Percentiles rank a stretch among this genome's conserved stretches.
These are phyloP conservation scores for Yponomeuta cagnagella DNA, from an alignment of 2,888 invertebrate species.

Conservation along the genomic window DNA sequence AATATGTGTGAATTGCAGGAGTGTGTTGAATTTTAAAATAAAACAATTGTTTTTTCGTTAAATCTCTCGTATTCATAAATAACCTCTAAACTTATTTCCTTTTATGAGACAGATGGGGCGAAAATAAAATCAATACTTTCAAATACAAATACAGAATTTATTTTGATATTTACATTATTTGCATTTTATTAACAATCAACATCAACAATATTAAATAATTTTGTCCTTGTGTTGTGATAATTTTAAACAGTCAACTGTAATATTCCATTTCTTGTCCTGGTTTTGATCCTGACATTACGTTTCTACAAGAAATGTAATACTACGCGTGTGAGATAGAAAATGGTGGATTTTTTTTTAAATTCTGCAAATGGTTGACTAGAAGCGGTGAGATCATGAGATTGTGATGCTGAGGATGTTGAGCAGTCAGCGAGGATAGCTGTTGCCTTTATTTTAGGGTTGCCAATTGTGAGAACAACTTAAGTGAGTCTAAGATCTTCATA, in stretches of 20 bases:
- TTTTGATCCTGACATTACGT: slow-evolving; percentile 23
- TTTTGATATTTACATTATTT: slow-evolving; percentile 84
- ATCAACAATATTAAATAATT: slow-evolving; percentile 83
- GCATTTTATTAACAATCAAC: slow-evolving; percentile 87
- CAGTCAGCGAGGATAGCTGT: slow-evolving; percentile 70
- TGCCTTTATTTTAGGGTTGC: slow-evolving; percentile 58
- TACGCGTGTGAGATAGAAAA: slow-evolving; percentile 38
- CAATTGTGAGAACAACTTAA: slow-evolving; percentile 25
- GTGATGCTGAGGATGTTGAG: slow-evolving; percentile 55
- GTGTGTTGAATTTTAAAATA: background rate
- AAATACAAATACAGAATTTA: slow-evolving; percentile 84
- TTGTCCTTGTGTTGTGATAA: slow-evolving; percentile 72
- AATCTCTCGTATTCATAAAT: background rate
- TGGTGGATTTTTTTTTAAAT: slow-evolving; percentile 32
- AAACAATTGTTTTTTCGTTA: background rate
- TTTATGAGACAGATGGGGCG: background rate
- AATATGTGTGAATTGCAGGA: background rate
- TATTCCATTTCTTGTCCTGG: slow-evolving; percentile 46
- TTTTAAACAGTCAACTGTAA: slow-evolving; percentile 60
- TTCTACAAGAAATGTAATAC: slow-evolving; percentile 46
- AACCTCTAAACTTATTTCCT: background rate
- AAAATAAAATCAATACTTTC: slow-evolving; percentile 37
- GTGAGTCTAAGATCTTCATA: background rate
- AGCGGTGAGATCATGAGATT: slow-evolving; percentile 59
- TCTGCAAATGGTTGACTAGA: slow-evolving; percentile 57